A percentile compares a stretch with the other conserved stretches of the same genome.
Conservation (phyloP, 2,113 vertebrate species). For the Rhinichthys klamathensis region DNA sequence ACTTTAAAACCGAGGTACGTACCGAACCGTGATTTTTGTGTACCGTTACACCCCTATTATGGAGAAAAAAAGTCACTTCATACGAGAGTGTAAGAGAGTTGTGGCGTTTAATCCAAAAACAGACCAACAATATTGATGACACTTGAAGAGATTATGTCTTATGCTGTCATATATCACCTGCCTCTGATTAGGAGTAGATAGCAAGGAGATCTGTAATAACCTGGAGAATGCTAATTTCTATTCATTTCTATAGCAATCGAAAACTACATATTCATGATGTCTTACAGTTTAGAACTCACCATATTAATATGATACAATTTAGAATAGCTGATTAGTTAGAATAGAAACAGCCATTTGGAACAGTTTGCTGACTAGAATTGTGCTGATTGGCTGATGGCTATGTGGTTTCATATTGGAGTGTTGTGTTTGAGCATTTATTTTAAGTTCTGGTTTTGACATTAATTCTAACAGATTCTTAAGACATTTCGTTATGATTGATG, state of each 20-base stretch:
- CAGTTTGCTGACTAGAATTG: not conserved
- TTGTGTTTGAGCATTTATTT: constrained; percentile 16
- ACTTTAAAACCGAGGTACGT: too few relatives aligned
- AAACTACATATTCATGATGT: not conserved
- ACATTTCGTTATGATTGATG: not conserved
- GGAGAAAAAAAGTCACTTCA: not conserved
- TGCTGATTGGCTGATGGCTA: not conserved
- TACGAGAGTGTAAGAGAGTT: too few relatives aligned
- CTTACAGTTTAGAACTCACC: not conserved
- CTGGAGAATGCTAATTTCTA: not conserved
- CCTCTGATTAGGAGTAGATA: not conserved
- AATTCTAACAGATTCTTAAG: constrained; percentile 12
- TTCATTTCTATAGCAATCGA: not conserved
- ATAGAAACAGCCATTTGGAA: not conserved
- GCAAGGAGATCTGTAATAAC: not conserved
- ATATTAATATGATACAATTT: not conserved
- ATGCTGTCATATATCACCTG: not conserved
- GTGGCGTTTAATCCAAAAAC: too few relatives aligned
- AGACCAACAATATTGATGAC: not conserved
- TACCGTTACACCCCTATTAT: too few relatives aligned
- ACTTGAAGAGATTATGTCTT: not conserved
- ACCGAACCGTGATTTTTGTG: too few relatives aligned
- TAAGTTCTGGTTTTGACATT: constrained; percentile 33
- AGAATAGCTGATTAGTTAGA: not conserved
- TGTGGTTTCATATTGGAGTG: not conserved